Evolutionary conservation across 2,797 vertebrate species (phyloP).

Genomic region (Thunnus albacares): DNA sequence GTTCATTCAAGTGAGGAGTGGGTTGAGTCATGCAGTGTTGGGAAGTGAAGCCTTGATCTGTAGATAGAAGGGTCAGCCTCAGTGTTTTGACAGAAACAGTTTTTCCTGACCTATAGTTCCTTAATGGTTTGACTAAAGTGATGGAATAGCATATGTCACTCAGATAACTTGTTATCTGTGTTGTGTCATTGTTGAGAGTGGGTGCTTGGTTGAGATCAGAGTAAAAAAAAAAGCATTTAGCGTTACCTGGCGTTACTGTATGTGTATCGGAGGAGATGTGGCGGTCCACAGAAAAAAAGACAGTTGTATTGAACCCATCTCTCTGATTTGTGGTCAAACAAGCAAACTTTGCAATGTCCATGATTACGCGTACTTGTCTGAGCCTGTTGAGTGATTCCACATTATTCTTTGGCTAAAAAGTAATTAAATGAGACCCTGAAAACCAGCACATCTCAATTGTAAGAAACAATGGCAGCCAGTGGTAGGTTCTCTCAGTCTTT

Average conservation of each 20-base stretch:
- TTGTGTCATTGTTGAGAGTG: not conserved
- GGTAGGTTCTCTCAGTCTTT: not conserved
- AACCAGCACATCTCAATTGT: not conserved
- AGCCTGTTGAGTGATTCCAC: not conserved
- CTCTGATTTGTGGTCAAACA: not conserved
- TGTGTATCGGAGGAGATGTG: not conserved
- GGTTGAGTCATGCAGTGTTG: not conserved
- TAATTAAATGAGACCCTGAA: constrained; percentile 9
- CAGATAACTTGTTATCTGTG: not conserved
- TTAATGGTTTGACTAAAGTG: not conserved
- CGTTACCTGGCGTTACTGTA: not conserved
- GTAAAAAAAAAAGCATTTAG: not conserved
- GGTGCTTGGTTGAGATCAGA: not conserved
- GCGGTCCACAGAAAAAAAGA: too few relatives aligned
- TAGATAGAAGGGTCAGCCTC: not conserved
- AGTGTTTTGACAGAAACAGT: not conserved
- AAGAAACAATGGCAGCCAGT: not conserved
- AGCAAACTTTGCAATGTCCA: not conserved
- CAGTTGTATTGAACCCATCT: not conserved
- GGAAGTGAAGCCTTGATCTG: too few relatives aligned
- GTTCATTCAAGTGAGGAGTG: not conserved
- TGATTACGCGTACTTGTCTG: not conserved
- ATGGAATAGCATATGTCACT: not conserved
- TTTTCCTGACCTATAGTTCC: not conserved
- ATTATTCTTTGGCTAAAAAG: constrained; percentile 5